Base-by-base conservation (phyloP, 1,140 invertebrate genomes). In the Chironomus striatipennis region DNA sequence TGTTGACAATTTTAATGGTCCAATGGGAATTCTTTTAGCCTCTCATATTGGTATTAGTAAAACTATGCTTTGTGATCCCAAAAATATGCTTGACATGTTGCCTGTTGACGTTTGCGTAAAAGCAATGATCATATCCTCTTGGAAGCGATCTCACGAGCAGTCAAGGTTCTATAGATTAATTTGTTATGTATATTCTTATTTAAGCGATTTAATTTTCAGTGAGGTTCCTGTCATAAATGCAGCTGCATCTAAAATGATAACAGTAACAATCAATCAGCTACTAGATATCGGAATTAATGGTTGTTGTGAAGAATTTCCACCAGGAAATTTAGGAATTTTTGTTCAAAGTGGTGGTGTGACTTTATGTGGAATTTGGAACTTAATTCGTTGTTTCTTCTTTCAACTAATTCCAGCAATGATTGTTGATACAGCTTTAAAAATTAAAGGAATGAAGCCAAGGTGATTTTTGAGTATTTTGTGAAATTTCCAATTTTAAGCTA, bases 41-140 rank as follows among this genome's bases (percentile, higher is more conserved):
- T 87, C 88, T 76, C 93, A 92, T 18, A 7, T 70, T 18, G 84
- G 93, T 10, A 85, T 97, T 15, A 81, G 97, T 57, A 87, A 93
- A 70, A 89, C 90, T 34, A 80, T 92, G 77, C 88, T 88, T 74
- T 87, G 88, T n/a, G 84, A 91, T 76, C 81, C 86, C 1, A 79
- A 88, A 2, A 80, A 88, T 18, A 83, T 84, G 20, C 85, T 89
- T 0, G 96, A 98, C 81, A 90, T 92, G 74, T 88, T 97, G 12
- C 95, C 96, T 0, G 94, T 95, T 0, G 96, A 98, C 80, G 79
- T 93, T 1, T 89, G 90, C 0, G 90, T 93, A n/a, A 95, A 94
- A 78, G 85, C 88, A 0, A 87, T 96, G 78, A 88, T 98, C 34
- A 85, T 87, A 2, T 85, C 88, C 0, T 87, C 90, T 0, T 95